Conservation (phyloP, 2,888 invertebrate species). For the Pyrocoelia pectoralis region DNA sequence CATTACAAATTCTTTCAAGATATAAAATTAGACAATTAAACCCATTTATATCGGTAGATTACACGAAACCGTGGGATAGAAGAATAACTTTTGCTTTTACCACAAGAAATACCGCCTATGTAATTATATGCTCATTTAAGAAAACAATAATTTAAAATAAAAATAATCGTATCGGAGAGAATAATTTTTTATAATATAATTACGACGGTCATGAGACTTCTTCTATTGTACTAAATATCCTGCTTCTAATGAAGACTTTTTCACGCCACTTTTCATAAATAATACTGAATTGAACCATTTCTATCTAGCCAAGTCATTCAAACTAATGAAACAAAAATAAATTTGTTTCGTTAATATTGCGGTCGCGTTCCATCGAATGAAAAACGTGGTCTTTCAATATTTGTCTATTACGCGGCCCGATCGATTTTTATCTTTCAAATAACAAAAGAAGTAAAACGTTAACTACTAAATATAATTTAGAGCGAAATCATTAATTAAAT, state of each 20-base stretch:
- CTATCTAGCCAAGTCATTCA: not conserved
- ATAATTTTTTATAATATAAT: not conserved
- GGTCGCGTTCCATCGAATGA: not conserved
- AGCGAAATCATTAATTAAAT: slow-evolving; percentile 6
- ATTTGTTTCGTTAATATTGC: not conserved
- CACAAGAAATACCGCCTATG: slow-evolving; percentile 14
- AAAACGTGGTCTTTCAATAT: slow-evolving; percentile 4
- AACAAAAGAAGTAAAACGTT: not conserved
- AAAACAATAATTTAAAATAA: slow-evolving; percentile 15
- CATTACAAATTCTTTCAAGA: not conserved
- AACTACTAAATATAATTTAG: slow-evolving; percentile 4
- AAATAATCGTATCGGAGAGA: not conserved
- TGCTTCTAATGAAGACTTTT: not conserved
- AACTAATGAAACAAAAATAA: slow-evolving; percentile 2
- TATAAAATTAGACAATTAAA: not conserved
- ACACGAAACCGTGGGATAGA: slow-evolving; percentile 18
- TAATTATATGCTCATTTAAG: slow-evolving; percentile 17
- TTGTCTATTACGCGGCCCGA: not conserved
- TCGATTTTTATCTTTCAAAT: not conserved
- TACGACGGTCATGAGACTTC: not conserved
- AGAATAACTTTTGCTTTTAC: not conserved
- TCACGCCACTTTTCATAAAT: not conserved
- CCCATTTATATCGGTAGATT: slow-evolving; percentile 1
- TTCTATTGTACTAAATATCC: not conserved
- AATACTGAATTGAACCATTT: not conserved